A percentile compares a stretch with the other conserved stretches of the same genome.
phyloP scores from a whole-genome alignment of 1,140 invertebrate genomes.

The Aradophagus sp. region DNA sequence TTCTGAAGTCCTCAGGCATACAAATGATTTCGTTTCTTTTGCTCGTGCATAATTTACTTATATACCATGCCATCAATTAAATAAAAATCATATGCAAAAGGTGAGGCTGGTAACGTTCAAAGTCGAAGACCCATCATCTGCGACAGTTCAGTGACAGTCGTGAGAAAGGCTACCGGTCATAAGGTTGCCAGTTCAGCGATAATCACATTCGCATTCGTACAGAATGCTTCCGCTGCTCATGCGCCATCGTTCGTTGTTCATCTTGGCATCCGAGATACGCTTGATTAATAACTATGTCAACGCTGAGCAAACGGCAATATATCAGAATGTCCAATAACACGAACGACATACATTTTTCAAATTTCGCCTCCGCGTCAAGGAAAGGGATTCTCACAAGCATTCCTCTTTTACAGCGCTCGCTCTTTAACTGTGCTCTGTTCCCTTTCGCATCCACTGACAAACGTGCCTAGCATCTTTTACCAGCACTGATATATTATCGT shows the following conservation, averaged over 20 bases:
- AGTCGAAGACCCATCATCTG: slow-evolving; percentile 27
- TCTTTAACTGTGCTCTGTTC: no score
- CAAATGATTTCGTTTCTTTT: no score
- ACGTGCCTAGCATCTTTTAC: slow-evolving; percentile 46
- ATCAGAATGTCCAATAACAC: slow-evolving; percentile 62
- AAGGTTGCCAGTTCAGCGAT: slow-evolving; percentile 47
- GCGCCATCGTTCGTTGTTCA: slow-evolving; percentile 53
- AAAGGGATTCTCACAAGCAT: slow-evolving; percentile 42
- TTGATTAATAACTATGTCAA: slow-evolving; percentile 63
- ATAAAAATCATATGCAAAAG: no score
- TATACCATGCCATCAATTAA: no score
- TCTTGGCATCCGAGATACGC: slow-evolving; percentile 59
- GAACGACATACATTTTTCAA: slow-evolving; percentile 61
- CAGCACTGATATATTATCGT: slow-evolving; percentile 48
- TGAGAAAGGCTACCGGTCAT: slow-evolving; percentile 57
- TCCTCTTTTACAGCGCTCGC: slow-evolving; percentile 10
- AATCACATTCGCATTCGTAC: slow-evolving; percentile 47
- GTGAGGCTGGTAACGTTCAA: no score
- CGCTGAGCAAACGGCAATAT: slow-evolving; percentile 60
- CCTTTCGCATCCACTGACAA: no score
- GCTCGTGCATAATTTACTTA: no score
- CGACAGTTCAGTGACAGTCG: slow-evolving; percentile 52
- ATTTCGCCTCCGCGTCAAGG: slow-evolving; percentile 53
- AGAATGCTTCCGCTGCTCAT: slow-evolving; percentile 54
- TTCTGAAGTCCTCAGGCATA: no score